Evolutionary conservation across 2,113 vertebrate species (phyloP).

Genomic region (Bubo scandiacus): DNA sequence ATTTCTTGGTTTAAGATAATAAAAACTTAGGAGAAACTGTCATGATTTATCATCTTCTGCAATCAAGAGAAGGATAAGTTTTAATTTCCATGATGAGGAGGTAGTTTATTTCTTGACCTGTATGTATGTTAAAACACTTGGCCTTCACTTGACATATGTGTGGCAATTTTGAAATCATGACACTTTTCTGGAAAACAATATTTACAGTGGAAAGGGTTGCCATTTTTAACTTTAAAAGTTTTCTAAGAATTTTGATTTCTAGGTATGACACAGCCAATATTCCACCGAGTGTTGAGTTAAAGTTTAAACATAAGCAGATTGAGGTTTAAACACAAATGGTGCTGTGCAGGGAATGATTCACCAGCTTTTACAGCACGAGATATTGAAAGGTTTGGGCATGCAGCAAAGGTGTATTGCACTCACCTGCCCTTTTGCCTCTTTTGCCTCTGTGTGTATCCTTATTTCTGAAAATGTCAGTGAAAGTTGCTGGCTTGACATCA

Average conservation of each 20-base stretch:
- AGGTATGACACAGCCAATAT: neutral
- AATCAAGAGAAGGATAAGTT: neutral
- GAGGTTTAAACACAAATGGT: neutral
- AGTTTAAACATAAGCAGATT: neutral
- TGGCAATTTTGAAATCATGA: neutral
- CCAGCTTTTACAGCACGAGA: neutral
- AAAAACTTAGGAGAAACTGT: neutral
- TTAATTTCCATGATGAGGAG: neutral
- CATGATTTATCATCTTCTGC: neutral
- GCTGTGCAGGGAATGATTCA: neutral
- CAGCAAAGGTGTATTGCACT: accelerated
- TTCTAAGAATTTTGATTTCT: neutral
- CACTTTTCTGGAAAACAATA: neutral
- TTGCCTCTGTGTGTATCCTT: neutral
- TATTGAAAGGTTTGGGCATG: neutral
- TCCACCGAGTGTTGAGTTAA: neutral
- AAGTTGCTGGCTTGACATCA: neutral
- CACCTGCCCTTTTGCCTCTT: neutral
- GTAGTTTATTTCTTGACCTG: neutral
- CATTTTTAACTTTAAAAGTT: neutral
- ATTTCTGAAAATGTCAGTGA: neutral
- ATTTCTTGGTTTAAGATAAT: neutral
- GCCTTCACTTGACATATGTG: neutral
- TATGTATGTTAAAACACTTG: neutral
- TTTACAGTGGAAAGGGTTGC: neutral